Percentiles rank a stretch among this genome's conserved stretches.
These are phyloP conservation scores for Mycetomoellerius zeteki DNA, from an alignment of 1,140 invertebrate genomes.

Conservation along the genomic window DNA sequence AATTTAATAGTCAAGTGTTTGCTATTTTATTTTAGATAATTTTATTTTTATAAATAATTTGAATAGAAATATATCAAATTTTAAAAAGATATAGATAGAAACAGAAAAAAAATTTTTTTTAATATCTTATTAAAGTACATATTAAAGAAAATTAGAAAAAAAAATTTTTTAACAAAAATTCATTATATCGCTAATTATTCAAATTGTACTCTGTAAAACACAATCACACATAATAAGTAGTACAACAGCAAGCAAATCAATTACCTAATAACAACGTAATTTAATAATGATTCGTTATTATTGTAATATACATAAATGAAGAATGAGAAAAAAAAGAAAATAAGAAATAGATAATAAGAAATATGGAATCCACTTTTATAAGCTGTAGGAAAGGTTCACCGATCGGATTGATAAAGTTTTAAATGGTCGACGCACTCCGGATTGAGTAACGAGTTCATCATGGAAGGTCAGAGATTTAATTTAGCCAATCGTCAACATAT, in stretches of 20 bases:
- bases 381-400: neutral
- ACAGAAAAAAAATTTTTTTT: neutral
- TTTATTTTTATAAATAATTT: neutral
- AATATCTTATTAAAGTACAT: too few relatives aligned
- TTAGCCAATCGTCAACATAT: conserved; percentile 56
- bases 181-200: neutral
- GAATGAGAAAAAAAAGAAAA: neutral
- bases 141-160: too few relatives aligned
- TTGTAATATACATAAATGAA: neutral
- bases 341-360: neutral
- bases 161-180: conserved; percentile 2
- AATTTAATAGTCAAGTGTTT: neutral
- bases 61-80: neutral
- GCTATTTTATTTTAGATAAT: neutral
- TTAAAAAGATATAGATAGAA: neutral
- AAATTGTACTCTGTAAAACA: neutral
- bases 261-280: neutral
- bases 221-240: neutral
- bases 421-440: conserved; percentile 22
- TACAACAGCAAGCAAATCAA: neutral
- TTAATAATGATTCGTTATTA: neutral
- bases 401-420: conserved; percentile 21
- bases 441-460: conserved; percentile 53
- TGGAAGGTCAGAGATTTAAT: conserved; percentile 55
- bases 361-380: neutral